Evolutionary conservation across 2,113 vertebrate genomes (phyloP).

Genomic region (Piprites chloris): DNA sequence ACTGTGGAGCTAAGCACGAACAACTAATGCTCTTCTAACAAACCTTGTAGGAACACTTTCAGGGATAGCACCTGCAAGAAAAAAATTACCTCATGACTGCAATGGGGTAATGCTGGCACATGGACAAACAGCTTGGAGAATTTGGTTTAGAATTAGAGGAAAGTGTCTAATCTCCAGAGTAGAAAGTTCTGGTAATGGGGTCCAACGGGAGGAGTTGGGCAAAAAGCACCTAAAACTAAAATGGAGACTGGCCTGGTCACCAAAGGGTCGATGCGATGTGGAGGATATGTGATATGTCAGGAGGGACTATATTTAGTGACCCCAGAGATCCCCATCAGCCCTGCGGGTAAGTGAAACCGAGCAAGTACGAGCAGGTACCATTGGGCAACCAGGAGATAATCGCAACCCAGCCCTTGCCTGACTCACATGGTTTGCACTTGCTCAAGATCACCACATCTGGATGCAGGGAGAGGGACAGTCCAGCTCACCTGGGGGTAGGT

Average conservation of each 20-base stretch:
- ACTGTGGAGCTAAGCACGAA: accelerated
- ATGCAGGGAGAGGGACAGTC: not conserved
- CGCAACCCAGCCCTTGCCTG: not conserved
- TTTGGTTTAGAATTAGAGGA: not conserved
- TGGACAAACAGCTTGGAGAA: not conserved
- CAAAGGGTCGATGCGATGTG: not conserved
- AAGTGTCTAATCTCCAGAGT: not conserved
- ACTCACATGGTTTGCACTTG: not conserved
- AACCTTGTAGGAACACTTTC: not conserved
- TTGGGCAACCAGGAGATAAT: not conserved
- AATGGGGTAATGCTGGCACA: not conserved
- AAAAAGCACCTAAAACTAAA: not conserved
- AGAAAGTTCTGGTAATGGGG: not conserved
- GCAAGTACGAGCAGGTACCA: not conserved
- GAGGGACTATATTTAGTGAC: not conserved
- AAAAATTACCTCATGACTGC: not conserved
- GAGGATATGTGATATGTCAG: too few species aligned
- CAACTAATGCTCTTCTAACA: not conserved
- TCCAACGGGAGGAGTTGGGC: not conserved
- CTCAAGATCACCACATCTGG: not conserved
- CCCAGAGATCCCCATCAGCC: not conserved
- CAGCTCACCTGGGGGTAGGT: accelerated
- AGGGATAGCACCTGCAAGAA: not conserved
- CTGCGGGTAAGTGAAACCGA: not conserved
- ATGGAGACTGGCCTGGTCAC: not conserved